Percentiles rank a stretch among this genome's conserved stretches.
These are phyloP conservation scores for Drosophila rellima DNA, from an alignment of 2,888 invertebrate species.

Conservation along the genomic window DNA sequence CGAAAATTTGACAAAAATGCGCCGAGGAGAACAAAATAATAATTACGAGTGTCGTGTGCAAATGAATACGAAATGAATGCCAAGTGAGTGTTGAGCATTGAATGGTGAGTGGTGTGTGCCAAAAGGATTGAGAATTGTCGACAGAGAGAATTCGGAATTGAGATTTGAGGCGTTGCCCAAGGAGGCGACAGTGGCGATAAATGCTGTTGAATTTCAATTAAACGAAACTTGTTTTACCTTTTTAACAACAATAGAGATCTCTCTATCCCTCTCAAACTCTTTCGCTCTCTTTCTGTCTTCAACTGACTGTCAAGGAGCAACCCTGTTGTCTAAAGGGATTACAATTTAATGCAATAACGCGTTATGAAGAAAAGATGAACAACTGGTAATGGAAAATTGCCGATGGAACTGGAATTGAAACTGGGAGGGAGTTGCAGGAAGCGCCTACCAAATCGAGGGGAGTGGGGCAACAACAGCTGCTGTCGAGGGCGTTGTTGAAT, in stretches of 20 bases:
- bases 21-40: conserved; percentile 72
- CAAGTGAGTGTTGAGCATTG: conserved; percentile 53
- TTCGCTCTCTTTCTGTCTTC: not conserved
- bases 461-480: conserved; percentile 50
- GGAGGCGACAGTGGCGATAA: conserved; percentile 44
- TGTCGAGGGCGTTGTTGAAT: conserved; percentile 45
- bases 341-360: conserved; percentile 82
- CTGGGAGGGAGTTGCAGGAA: conserved; percentile 83
- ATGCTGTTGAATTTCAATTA: conserved; percentile 77
- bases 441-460: conserved; percentile 72
- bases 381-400: conserved; percentile 25
- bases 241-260: conserved; percentile 14
- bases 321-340: conserved; percentile 64
- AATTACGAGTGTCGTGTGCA: conserved; percentile 56
- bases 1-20: conserved; percentile 61
- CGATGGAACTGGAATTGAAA: conserved; percentile 19
- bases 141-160: not conserved
- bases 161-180: conserved; percentile 63
- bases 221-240: conserved; percentile 67
- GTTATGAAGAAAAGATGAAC: conserved; percentile 42
- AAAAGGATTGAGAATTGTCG: conserved; percentile 63
- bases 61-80: conserved; percentile 48
- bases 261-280: not conserved
- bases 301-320: conserved; percentile 13
- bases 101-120: conserved; percentile 70